Evolutionary conservation across 2,113 vertebrate genomes (phyloP).

Genomic region (Synodontis membranacea): DNA sequence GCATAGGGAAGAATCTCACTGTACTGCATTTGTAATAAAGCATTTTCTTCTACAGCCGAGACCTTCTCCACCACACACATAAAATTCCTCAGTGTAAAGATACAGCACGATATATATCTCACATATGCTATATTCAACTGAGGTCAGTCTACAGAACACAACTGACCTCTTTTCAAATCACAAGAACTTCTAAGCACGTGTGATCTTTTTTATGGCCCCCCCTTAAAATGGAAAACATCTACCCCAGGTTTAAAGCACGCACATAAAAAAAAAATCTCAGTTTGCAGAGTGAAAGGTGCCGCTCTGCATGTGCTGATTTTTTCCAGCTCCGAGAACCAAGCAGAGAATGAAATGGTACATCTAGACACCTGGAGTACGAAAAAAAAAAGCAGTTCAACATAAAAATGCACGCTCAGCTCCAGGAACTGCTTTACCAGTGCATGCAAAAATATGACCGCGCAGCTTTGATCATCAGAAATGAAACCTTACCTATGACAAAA

Average conservation of each 20-base stretch:
- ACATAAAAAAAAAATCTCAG: conserved; percentile 11
- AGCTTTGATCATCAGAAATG: conserved; percentile 31
- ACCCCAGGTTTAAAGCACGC: conserved; percentile 18
- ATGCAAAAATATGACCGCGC: neutral
- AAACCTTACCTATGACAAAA: neutral
- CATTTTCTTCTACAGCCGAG: neutral
- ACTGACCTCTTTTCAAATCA: neutral
- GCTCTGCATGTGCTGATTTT: conserved; percentile 6
- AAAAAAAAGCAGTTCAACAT: conserved; percentile 1
- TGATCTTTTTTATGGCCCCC: conserved; percentile 4
- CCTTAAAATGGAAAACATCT: conserved; percentile 27
- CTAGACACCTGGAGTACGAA: conserved; percentile 12
- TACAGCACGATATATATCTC: neutral
- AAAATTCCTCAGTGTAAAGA: neutral
- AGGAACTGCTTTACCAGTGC: neutral
- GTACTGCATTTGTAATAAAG: neutral
- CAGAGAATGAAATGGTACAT: conserved; percentile 30
- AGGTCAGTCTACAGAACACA: neutral
- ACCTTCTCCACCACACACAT: neutral
- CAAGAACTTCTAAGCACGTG: neutral
- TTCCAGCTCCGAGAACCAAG: conserved; percentile 26
- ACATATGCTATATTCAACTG: neutral
- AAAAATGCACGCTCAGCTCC: neutral
- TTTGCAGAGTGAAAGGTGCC: neutral
- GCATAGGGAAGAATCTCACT: neutral